These are phyloP conservation scores for Cyphotilapia sp. DNA, from an alignment of 2,113 vertebrate species.

Conservation along the genomic window DNA sequence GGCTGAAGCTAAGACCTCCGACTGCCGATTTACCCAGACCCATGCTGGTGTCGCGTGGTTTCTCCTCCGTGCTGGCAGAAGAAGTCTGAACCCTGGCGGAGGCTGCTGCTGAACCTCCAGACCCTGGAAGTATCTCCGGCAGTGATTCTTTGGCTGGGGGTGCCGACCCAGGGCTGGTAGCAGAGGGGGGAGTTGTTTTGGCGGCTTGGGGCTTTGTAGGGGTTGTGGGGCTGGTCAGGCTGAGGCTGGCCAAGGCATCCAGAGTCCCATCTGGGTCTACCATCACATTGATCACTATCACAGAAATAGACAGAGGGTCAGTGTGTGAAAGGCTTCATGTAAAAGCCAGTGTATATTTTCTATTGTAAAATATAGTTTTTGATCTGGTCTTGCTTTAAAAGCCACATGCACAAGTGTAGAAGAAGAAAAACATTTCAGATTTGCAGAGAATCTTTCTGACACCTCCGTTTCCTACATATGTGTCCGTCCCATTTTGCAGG, in stretches of 20 bases:
- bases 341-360: background rate
- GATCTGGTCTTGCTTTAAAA: background rate
- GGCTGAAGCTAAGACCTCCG: conserved; percentile 67
- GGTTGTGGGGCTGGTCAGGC: conserved; percentile 74
- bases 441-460: background rate
- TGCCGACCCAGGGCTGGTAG: conserved; percentile 64
- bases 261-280: conserved; percentile 95
- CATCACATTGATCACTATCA: conserved; percentile 91
- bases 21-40: conserved; percentile 64
- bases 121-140: conserved; percentile 45
- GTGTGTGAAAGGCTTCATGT: background rate
- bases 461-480: background rate
- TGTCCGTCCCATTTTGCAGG: accelerated
- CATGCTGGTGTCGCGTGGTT: conserved; percentile 72
- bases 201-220: conserved; percentile 65
- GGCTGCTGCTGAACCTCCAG: conserved; percentile 51
- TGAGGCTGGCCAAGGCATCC: conserved; percentile 86
- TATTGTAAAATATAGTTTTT: background rate
- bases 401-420: accelerated
- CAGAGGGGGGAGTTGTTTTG: conserved; percentile 54
- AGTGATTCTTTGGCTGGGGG: conserved; percentile 42
- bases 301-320: background rate
- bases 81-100: conserved; percentile 48
- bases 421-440: background rate
- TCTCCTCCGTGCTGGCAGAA: conserved; percentile 56